Conservation (phyloP, 2,797 vertebrate species). For the Eulemur albifrons region DNA sequence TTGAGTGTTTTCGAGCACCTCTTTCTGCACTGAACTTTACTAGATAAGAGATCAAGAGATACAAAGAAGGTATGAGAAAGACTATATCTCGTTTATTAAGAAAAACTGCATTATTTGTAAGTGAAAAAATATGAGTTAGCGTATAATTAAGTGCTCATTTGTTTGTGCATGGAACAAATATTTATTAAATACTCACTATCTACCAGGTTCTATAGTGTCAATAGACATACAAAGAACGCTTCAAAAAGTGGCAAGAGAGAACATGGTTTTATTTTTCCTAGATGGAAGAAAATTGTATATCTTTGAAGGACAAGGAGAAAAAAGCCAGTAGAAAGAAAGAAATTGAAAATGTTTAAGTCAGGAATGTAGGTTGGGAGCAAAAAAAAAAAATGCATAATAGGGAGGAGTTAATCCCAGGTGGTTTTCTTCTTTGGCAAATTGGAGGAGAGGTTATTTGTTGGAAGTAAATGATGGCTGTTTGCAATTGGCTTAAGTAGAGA, state of each 20-base stretch:
- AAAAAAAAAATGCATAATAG: neutral
- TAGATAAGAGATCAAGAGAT: neutral
- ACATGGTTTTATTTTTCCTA: neutral
- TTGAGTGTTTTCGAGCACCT: constrained; percentile 16
- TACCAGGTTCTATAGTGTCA: neutral
- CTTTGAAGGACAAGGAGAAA: constrained; percentile 33
- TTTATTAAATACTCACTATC: neutral
- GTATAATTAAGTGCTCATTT: neutral
- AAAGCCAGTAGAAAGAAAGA: neutral
- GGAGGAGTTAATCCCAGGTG: neutral
- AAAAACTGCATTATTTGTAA: neutral
- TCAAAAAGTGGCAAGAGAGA: neutral
- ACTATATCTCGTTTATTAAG: neutral
- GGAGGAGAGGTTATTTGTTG: neutral
- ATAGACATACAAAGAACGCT: neutral
- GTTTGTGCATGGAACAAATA: neutral
- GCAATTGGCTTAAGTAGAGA: neutral
- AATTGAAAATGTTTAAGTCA: constrained; percentile 22
- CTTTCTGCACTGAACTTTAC: neutral
- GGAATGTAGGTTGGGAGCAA: neutral
- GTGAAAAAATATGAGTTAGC: neutral
- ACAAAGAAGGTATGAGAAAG: neutral
- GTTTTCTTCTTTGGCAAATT: constrained; percentile 41
- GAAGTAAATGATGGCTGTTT: neutral
- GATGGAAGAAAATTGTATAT: neutral